Evolutionary conservation across 2,888 invertebrate genomes (phyloP), one percentile per base, ranked within the genome.

Genomic region (Lasioglossum calceatum): DNA sequence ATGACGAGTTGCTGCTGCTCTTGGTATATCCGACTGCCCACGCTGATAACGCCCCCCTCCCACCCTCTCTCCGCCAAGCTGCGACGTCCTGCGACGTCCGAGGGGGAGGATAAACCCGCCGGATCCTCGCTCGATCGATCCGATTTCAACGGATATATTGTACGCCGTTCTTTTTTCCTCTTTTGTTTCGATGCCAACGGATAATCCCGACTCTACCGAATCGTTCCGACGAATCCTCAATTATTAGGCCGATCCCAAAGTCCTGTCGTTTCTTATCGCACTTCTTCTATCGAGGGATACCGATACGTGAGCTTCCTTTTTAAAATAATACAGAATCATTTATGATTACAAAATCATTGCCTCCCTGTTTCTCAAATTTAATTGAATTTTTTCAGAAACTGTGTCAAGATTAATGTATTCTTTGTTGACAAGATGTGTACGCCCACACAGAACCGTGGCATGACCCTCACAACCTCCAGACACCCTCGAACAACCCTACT

Each of bases 1-100:
- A 91, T 91, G 84, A 88, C 87, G 87, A 84, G 86, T 82, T 75
- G 87, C 80, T 82, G 81, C 77, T 54, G 42, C 23, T 54, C 54
- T 54, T 10, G 54, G 54, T 19, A 36, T 84, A 84, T 74, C 83
- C 72, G 81, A 42, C 79, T 90, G 84, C 90, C 89, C 86, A 90
- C 90, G 88, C 83, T 81, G 77, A 88, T 77, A 87, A 77, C 82
- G 74, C 61, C 76, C 78, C 72, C 47, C 50, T 58, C 75, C 70
- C 12, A 27, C 19, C 54, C n/a, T n/a, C 36, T 32, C 61, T 10
- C 10, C 27, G 10, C 4, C 36, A 36, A 39, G 23, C 39, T 39
- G n/a, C 78, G n/a, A 54, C 78, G 54, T 76, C 19, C 79, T 19
- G 32, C 64, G 27, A 27, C 7, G 36, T 32, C 19, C 2, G 19